phyloP scores from a whole-genome alignment of 2,888 invertebrate species.

The Heliothis peltigera region DNA sequence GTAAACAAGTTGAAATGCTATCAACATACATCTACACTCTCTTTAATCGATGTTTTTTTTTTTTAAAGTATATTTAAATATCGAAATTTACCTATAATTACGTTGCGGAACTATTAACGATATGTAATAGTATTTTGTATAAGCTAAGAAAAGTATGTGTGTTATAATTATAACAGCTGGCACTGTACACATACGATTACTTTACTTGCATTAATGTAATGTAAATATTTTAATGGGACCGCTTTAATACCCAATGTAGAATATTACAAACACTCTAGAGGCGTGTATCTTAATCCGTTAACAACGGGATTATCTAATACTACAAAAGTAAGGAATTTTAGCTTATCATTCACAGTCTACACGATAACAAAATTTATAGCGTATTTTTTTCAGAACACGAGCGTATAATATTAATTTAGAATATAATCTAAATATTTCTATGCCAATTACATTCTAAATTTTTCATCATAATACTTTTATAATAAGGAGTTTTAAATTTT shows the following conservation, averaged over 20 bases:
- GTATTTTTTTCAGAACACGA: neutral
- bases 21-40: slow-evolving; percentile 17
- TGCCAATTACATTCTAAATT: slow-evolving; percentile 17
- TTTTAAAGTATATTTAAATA: slow-evolving; percentile 28
- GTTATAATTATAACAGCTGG: slow-evolving; percentile 29
- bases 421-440: neutral
- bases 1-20: slow-evolving; percentile 32
- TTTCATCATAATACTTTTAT: slow-evolving; percentile 29
- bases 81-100: slow-evolving; percentile 45
- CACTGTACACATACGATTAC: no score
- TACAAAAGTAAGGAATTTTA: slow-evolving; percentile 2
- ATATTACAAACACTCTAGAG: slow-evolving; percentile 8
- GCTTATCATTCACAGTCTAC: neutral
- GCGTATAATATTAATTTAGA: neutral
- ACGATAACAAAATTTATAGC: slow-evolving; percentile 7
- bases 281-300: slow-evolving; percentile 21
- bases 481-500: slow-evolving; percentile 14
- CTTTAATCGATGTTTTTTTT: slow-evolving; percentile 21
- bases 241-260: slow-evolving; percentile 48
- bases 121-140: slow-evolving; percentile 28
- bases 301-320: slow-evolving; percentile 1
- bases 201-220: slow-evolving; percentile 23
- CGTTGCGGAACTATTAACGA: slow-evolving; percentile 31
- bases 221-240: slow-evolving; percentile 46
- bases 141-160: slow-evolving; percentile 28